Conservation (phyloP, 2,888 invertebrate species). For the Chelonus formosanus region DNA sequence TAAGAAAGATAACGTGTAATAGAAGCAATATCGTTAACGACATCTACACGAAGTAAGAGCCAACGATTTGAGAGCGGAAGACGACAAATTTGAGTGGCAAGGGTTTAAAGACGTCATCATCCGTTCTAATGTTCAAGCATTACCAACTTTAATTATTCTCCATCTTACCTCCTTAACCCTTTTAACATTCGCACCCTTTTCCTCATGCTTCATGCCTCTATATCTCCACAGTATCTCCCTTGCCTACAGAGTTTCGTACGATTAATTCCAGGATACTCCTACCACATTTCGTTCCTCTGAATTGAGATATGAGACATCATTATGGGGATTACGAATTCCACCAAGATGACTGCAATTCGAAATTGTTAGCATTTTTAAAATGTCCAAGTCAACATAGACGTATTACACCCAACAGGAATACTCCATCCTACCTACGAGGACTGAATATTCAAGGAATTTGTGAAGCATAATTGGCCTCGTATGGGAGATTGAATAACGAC, state of each 20-base stretch:
- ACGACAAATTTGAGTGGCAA: conserved; percentile 35
- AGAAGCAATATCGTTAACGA: conserved; percentile 48
- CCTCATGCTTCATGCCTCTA: conserved; percentile 12
- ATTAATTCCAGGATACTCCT: background rate
- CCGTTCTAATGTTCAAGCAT: conserved; percentile 54
- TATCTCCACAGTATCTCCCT: background rate
- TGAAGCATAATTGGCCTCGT: conserved; percentile 11
- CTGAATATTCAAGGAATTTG: conserved; percentile 1
- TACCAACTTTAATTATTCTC: conserved; percentile 56
- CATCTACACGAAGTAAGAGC: conserved; percentile 37
- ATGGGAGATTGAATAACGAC: conserved; percentile 11
- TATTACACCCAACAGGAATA: background rate
- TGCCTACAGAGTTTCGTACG: conserved; percentile 6
- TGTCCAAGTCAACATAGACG: background rate
- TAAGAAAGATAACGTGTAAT: conserved; percentile 37
- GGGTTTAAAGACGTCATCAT: conserved; percentile 56
- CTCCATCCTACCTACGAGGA: background rate
- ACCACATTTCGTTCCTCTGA: no score
- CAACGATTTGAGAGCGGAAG: conserved; percentile 23
- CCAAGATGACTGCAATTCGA: background rate
- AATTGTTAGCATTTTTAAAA: conserved; percentile 7
- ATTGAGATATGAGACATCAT: no score
- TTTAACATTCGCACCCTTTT: conserved; percentile 31
- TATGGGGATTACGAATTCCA: no score
- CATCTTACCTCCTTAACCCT: conserved; percentile 40